Evolutionary conservation across 2,888 invertebrate genomes (phyloP).

Genomic region (Luperina testacea): DNA sequence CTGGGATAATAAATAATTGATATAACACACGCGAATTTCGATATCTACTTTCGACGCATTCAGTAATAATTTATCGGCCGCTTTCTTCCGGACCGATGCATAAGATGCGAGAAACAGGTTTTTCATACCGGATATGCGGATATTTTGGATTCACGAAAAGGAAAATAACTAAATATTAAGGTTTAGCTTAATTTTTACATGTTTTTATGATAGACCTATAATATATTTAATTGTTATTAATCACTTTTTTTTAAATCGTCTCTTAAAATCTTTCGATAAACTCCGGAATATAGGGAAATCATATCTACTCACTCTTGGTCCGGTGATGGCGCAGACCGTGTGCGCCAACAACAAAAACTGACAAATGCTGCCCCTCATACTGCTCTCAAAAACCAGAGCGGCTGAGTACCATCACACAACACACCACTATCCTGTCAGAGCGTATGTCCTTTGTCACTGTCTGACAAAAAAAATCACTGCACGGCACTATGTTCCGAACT

Average conservation of each 20-base stretch:
- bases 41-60: slow-evolving; percentile 53
- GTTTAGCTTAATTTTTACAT: too few relatives aligned
- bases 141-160: not conserved
- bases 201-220: too few relatives aligned
- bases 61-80: slow-evolving; percentile 52
- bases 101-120: slow-evolving; percentile 43
- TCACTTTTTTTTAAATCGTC: not conserved
- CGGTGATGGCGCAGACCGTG: slow-evolving; percentile 87
- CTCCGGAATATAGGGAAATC: not conserved
- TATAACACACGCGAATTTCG: slow-evolving; percentile 55
- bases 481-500: slow-evolving; percentile 70
- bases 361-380: slow-evolving; percentile 86
- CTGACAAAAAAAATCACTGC: slow-evolving; percentile 73
- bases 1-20: slow-evolving; percentile 59
- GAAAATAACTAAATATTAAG: not conserved
- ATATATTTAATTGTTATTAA: too few relatives aligned
- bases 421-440: slow-evolving; percentile 78
- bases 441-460: slow-evolving; percentile 69
- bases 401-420: slow-evolving; percentile 88
- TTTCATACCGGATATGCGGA: slow-evolving; percentile 39
- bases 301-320: slow-evolving; percentile 83
- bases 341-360: slow-evolving; percentile 86
- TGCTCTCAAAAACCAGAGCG: slow-evolving; percentile 84
- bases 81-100: slow-evolving; percentile 59
- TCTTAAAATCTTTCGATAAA: too few relatives aligned